phyloP scores from a whole-genome alignment of 2,797 vertebrate species.

The Cossypha caffra region DNA sequence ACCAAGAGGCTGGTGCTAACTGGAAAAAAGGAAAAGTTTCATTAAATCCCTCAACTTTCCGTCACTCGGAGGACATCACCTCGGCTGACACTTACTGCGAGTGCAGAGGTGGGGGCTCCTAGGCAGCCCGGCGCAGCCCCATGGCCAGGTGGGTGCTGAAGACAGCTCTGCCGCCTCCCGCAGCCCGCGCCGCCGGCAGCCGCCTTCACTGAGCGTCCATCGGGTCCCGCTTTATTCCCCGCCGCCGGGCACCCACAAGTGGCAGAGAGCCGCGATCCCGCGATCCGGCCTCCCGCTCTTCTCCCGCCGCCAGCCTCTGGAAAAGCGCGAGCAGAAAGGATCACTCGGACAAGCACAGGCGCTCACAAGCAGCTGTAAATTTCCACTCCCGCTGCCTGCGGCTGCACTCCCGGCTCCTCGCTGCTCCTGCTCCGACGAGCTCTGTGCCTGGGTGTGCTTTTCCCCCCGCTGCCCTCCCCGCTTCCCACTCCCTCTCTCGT shows the following conservation, averaged over 20 bases:
- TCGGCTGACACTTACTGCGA: constrained; percentile 61
- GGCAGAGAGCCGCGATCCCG: constrained; percentile 18
- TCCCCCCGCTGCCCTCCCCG: background rate
- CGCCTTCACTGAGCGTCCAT: constrained; percentile 49
- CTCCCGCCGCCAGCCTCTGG: constrained; percentile 45
- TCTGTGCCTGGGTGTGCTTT: constrained; percentile 33
- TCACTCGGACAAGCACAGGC: constrained; percentile 55
- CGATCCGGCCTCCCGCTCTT: constrained; percentile 24
- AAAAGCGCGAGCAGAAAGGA: constrained; percentile 67
- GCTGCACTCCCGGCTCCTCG: constrained; percentile 61
- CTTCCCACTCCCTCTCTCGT: constrained; percentile 1
- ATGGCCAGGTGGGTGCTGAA: constrained; percentile 73
- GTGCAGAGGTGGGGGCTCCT: constrained; percentile 22
- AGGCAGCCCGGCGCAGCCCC: constrained; percentile 50
- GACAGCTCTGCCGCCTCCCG: constrained; percentile 68
- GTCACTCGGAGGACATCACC: background rate
- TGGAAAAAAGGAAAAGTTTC: background rate
- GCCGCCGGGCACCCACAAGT: background rate
- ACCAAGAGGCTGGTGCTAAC: background rate
- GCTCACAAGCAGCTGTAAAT: constrained; percentile 76
- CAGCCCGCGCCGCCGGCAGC: background rate
- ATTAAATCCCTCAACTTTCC: background rate
- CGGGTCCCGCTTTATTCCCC: background rate
- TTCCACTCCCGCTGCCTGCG: constrained; percentile 76
- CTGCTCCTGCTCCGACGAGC: constrained; percentile 78